phyloP scores from a whole-genome alignment of 1,140 invertebrate species.

The Geopemphigus sp. region DNA sequence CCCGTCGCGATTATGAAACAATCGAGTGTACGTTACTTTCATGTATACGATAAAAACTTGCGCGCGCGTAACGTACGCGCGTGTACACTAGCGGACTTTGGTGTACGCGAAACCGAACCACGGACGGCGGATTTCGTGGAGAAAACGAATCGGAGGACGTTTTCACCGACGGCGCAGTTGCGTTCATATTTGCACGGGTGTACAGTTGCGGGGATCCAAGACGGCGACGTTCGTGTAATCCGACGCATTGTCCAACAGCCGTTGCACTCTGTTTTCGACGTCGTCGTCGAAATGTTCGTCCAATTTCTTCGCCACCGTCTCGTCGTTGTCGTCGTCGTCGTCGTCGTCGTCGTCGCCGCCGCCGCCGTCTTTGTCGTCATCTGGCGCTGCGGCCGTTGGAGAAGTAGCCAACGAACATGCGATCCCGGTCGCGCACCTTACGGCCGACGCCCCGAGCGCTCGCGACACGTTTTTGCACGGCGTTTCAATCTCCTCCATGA shows the following conservation, averaged over 20 bases:
- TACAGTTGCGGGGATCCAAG: background rate
- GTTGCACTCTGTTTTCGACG: constrained; percentile 32
- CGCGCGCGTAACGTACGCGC: no score
- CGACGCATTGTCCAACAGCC: constrained; percentile 23
- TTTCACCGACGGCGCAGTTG: no score
- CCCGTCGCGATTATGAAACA: no score
- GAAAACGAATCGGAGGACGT: no score
- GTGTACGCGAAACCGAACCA: no score
- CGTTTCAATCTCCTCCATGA: constrained; percentile 24
- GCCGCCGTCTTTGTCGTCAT: background rate
- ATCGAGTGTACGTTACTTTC: no score
- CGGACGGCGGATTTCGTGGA: no score
- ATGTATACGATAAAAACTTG: no score
- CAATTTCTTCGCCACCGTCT: background rate
- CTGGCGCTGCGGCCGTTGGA: background rate
- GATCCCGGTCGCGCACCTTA: constrained; percentile 25
- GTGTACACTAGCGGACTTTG: no score
- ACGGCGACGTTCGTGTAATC: constrained; percentile 31
- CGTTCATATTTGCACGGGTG: background rate
- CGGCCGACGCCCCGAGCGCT: background rate
- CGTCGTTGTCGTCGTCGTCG: background rate
- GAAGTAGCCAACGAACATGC: constrained; percentile 9
- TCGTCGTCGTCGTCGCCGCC: no score
- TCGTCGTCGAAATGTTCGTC: constrained; percentile 19
- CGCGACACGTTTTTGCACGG: background rate